Conservation (phyloP, 2,113 vertebrate genomes). For the Scolopax mira region DNA sequence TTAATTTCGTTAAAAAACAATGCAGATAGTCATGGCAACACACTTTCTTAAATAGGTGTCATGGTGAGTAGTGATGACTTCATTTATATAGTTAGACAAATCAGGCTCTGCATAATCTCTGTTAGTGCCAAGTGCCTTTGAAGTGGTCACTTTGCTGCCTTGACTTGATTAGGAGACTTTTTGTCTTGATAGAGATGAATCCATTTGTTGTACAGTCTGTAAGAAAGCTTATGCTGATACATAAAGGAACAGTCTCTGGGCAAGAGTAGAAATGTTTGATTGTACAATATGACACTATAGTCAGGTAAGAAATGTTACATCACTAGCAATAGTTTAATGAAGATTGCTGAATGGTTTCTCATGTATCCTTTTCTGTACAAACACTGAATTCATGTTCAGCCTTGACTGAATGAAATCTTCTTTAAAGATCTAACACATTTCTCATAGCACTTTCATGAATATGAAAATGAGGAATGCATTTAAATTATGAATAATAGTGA, state of each 20-base stretch:
- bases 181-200: background rate
- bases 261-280: background rate
- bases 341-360: background rate
- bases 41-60: background rate
- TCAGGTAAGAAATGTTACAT: background rate
- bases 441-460: background rate
- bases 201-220: background rate
- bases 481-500: background rate
- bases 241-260: background rate
- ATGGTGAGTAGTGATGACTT: background rate
- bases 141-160: conserved; percentile 29
- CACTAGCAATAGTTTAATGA: background rate
- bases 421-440: background rate
- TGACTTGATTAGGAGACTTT: conserved; percentile 1
- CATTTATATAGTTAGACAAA: background rate
- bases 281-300: background rate
- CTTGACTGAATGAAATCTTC: background rate
- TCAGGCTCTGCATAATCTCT: background rate
- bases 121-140: conserved; percentile 10
- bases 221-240: background rate
- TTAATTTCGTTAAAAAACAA: background rate
- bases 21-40: background rate
- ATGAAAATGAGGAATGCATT: background rate
- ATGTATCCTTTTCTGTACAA: background rate
- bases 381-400: background rate